Percentiles rank a stretch among this genome's conserved stretches.
Conservation (phyloP, 1,140 invertebrate species). For the Scaptomyza graminum region DNA sequence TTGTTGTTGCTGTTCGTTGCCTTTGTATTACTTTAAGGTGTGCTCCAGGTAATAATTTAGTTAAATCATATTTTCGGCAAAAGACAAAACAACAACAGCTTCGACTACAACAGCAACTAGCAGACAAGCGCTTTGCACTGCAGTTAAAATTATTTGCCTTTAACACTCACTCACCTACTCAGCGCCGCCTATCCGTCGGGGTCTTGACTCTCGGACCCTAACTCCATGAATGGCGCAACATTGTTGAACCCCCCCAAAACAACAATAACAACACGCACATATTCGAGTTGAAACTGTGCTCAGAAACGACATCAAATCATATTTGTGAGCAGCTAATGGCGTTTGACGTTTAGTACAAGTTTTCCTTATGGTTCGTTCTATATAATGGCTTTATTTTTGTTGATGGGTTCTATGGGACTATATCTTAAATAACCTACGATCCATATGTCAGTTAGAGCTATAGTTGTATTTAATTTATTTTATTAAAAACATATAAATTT, state of each 20-base stretch:
- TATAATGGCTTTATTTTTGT: too few relatives aligned
- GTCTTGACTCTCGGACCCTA: constrained; percentile 36
- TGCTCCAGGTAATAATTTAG: constrained; percentile 83
- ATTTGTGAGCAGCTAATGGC: constrained; percentile 37
- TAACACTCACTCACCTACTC: constrained; percentile 77
- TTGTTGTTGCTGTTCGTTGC: constrained; percentile 68
- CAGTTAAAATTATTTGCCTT: constrained; percentile 73
- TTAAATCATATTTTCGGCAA: constrained; percentile 79
- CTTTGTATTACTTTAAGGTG: constrained; percentile 83
- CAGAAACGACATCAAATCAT: constrained; percentile 48
- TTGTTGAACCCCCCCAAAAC: constrained; percentile 16
- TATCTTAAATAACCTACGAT: too few relatives aligned
- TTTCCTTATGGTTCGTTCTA: not conserved
- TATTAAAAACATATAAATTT: too few relatives aligned
- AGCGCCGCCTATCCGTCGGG: constrained; percentile 67
- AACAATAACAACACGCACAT: not conserved
- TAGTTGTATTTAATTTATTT: too few relatives aligned
- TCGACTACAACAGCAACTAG: constrained; percentile 11
- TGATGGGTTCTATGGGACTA: too few relatives aligned
- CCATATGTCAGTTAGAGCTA: too few relatives aligned
- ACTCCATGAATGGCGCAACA: constrained; percentile 44
- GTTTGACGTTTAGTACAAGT: constrained; percentile 36
- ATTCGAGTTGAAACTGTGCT: constrained; percentile 23
- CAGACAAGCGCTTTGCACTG: constrained; percentile 35
- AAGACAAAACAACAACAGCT: constrained; percentile 45